Conservation (phyloP, 2,888 invertebrate genomes). For the Sarcophaga variegata region DNA sequence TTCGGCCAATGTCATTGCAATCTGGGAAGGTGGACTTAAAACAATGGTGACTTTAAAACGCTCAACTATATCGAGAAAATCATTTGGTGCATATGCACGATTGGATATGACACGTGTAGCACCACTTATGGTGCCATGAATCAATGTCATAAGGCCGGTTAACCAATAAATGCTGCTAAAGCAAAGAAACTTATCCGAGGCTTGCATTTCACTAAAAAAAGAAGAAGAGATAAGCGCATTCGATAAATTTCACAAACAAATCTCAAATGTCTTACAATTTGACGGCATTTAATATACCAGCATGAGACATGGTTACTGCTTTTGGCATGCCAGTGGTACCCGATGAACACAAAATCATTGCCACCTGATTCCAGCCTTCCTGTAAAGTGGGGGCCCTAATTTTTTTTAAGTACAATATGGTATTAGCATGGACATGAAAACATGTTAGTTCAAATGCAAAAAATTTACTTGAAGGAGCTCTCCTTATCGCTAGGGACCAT, state of each 20-base stretch:
- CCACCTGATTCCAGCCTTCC: constrained; percentile 53
- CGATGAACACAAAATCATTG: constrained; percentile 75
- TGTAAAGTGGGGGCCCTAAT: too few species aligned
- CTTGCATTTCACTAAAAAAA: constrained; percentile 42
- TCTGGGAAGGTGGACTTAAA: constrained; percentile 71
- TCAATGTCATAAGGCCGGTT: constrained; percentile 66
- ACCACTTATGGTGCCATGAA: constrained; percentile 64
- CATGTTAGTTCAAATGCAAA: not conserved
- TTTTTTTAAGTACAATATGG: too few species aligned
- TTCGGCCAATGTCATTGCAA: constrained; percentile 68
- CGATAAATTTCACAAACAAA: not conserved
- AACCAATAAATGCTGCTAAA: constrained; percentile 73
- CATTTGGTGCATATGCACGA: constrained; percentile 63
- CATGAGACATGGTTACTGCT: constrained; percentile 71
- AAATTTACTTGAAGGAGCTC: constrained; percentile 41
- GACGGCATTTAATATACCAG: not conserved
- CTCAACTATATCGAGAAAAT: constrained; percentile 70
- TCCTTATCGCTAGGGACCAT: constrained; percentile 29
- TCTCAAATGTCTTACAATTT: constrained; percentile 41
- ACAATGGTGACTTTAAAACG: constrained; percentile 66
- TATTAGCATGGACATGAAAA: not conserved
- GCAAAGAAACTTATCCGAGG: constrained; percentile 64
- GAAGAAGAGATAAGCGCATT: constrained; percentile 8
- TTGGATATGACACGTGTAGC: constrained; percentile 71
- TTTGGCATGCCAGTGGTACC: constrained; percentile 78